Conservation (phyloP, 1,140 invertebrate genomes). For the Aphelenchoides fujianensis region DNA sequence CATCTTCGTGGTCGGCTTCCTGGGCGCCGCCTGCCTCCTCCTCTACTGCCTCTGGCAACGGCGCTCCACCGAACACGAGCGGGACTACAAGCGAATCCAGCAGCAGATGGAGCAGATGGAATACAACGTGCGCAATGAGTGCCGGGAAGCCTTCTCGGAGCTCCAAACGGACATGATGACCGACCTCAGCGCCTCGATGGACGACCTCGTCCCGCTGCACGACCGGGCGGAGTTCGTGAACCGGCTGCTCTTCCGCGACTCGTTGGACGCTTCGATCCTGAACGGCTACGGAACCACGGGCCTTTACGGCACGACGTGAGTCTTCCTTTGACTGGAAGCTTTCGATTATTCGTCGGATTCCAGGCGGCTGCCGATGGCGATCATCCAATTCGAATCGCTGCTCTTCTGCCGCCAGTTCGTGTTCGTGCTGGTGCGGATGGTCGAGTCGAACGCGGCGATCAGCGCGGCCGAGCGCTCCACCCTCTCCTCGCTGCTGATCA, state of each 20-base stretch:
- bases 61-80: slow-evolving; percentile 45
- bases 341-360: not conserved
- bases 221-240: slow-evolving; percentile 94
- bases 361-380: slow-evolving; percentile 82
- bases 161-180: slow-evolving; percentile 99
- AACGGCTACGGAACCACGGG: slow-evolving; percentile 42
- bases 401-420: slow-evolving; percentile 89
- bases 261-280: slow-evolving; percentile 36
- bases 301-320: slow-evolving; percentile 41
- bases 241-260: slow-evolving; percentile 92
- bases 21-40: slow-evolving; percentile 30
- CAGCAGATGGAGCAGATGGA: slow-evolving; percentile 99
- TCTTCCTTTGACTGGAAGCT: no score
- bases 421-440: slow-evolving; percentile 83
- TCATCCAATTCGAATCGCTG: slow-evolving; percentile 88
- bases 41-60: slow-evolving; percentile 43
- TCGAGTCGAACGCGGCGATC: slow-evolving; percentile 84
- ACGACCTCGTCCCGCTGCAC: slow-evolving; percentile 87
- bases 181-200: slow-evolving; percentile 89
- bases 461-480: slow-evolving; percentile 87
- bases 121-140: slow-evolving; percentile 92
- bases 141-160: slow-evolving; percentile 76
- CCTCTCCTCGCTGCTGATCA: slow-evolving; percentile 85
- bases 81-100: slow-evolving; percentile 73
- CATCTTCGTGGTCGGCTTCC: slow-evolving; percentile 20